Evolutionary conservation across 92 coral and sea anemone genomes (phyloP), one percentile per base, ranked within the genome.

Genomic region (Metridium senile): DNA sequence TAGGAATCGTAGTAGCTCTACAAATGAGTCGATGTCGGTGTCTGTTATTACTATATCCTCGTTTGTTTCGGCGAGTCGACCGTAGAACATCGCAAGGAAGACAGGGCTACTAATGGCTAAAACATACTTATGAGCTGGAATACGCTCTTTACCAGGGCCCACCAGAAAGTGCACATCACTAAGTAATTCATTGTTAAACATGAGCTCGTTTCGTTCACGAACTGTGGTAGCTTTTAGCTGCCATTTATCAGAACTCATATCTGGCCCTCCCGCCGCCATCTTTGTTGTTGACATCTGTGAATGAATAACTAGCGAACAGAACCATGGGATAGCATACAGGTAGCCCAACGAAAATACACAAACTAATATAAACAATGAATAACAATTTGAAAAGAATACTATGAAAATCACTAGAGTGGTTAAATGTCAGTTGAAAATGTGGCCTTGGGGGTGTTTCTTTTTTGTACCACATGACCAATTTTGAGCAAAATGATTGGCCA

Each of bases 161-260:
- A 91, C 89, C 77, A 85, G 34, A 76, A 91, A 91, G 84, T 88
- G 90, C 18, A 91, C 89, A 72, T 91, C 97, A 58, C 97, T 91
- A 32, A 91, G 81, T 59, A 91, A 80, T 68, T 88, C 93, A 66
- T 91, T 91, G 61, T 91, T 88, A 72, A 91, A 88, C 97, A 91
- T 91, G 2, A 81, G 81, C 71, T 85, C 93, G 66, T 88, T 91
- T 79, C 93, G 77, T 75, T 88, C 97, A 16, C 90, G 92, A 23
- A 91, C 87, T 16, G 97, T 91, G 22, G 97, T 76, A 76, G 91
- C 97, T 91, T 91, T 91, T 67, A 91, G 84, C 84, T 91, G 97
- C 89, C 93, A 88, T 74, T 91, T 88, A 39, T 87, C 96, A 27
- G 89, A 81, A 25, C 80, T 83, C 39, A 80, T 58, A 47, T 68